Evolutionary conservation across 2,797 vertebrate genomes (phyloP).

Genomic region (Eremophila alpestris): DNA sequence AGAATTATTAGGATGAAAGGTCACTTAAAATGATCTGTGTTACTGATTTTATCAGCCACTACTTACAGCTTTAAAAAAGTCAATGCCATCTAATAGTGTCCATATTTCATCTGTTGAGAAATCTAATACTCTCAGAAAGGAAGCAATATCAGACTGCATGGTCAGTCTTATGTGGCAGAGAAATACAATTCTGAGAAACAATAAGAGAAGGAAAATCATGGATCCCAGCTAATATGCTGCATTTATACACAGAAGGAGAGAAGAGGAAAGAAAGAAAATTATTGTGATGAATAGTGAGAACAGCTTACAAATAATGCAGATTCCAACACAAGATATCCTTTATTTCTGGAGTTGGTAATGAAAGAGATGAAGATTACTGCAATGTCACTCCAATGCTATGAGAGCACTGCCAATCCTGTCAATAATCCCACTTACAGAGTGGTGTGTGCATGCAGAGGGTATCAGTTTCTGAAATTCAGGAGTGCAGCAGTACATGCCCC

Average conservation of each 20-base stretch:
- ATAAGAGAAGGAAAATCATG: background rate
- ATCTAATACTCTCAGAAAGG: slow-evolving; percentile 26
- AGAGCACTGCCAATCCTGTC: background rate
- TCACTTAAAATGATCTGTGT: slow-evolving; percentile 37
- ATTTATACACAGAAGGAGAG: background rate
- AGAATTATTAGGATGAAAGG: slow-evolving; percentile 35
- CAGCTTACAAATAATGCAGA: background rate
- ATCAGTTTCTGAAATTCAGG: background rate
- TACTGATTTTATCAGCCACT: slow-evolving; percentile 32
- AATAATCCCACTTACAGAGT: background rate
- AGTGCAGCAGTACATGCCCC: accelerated
- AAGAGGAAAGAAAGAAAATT: slow-evolving; percentile 8
- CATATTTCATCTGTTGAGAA: slow-evolving; percentile 35
- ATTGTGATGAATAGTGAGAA: background rate
- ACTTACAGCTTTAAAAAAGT: slow-evolving; percentile 26
- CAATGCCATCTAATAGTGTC: slow-evolving; percentile 10
- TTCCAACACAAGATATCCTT: background rate
- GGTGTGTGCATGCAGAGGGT: accelerated
- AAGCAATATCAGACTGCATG: background rate
- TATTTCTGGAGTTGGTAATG: background rate
- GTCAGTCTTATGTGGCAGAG: slow-evolving; percentile 6
- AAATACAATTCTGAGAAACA: slow-evolving; percentile 23
- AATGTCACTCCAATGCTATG: background rate
- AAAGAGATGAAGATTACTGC: background rate
- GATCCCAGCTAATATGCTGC: background rate